Evolutionary conservation across 2,888 invertebrate species (phyloP).

Genomic region (Sarcophaga carnaria): DNA sequence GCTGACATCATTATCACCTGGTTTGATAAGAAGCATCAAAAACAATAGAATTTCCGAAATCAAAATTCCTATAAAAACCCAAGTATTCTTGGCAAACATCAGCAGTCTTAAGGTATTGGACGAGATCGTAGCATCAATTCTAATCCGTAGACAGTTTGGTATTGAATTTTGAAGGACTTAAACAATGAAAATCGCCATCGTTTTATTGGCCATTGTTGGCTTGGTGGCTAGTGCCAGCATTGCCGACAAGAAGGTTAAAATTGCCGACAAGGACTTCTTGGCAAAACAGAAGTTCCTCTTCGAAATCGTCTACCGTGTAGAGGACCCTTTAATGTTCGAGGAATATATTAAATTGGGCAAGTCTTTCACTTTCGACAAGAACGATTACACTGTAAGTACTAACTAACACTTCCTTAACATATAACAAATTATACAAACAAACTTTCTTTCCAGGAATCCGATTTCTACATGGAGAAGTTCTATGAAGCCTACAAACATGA

Average conservation of each 20-base stretch:
- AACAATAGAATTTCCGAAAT: not conserved
- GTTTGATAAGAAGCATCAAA: too few relatives aligned
- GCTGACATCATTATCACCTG: too few relatives aligned
- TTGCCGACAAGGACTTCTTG: conserved; percentile 75
- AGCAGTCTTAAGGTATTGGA: conserved; percentile 78
- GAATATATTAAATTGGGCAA: conserved; percentile 80
- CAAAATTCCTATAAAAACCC: conserved; percentile 17
- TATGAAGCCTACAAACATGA: conserved; percentile 72
- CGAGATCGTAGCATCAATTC: conserved; percentile 67
- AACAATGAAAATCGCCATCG: conserved; percentile 71
- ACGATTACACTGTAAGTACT: conserved; percentile 24
- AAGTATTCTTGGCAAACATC: conserved; percentile 45
- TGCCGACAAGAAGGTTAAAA: conserved; percentile 70
- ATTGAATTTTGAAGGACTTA: conserved; percentile 21
- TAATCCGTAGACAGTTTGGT: conserved; percentile 74
- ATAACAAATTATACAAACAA: not conserved
- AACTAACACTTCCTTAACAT: not conserved
- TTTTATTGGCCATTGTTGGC: conserved; percentile 71
- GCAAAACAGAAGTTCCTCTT: conserved; percentile 75
- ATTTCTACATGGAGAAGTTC: conserved; percentile 71
- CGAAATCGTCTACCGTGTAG: conserved; percentile 73
- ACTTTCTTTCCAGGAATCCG: conserved; percentile 77
- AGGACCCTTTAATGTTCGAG: conserved; percentile 74
- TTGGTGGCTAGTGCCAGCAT: conserved; percentile 64
- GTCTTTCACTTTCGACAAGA: conserved; percentile 80